Conservation (phyloP, 2,888 invertebrate species). For the Synergus japonicus region DNA sequence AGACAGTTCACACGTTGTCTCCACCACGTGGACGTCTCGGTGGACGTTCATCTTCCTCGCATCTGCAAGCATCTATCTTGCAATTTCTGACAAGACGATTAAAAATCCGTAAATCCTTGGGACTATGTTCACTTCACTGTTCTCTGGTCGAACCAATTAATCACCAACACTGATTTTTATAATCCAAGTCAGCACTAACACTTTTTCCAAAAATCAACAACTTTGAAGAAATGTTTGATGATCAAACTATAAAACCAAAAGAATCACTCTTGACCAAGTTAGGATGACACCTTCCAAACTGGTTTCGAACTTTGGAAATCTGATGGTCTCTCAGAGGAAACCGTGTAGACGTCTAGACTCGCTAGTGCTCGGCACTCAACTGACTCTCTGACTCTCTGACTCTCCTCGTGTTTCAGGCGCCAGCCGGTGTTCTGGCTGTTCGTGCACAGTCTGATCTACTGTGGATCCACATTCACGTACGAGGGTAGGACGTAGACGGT, state of each 20-base stretch:
- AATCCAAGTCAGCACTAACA: conserved; percentile 13
- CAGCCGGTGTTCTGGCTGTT: conserved; percentile 24
- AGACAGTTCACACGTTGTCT: conserved; percentile 68
- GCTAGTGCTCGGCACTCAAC: conserved; percentile 67
- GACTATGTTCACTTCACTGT: conserved; percentile 35
- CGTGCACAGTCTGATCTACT: conserved; percentile 16
- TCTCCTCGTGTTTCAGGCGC: conserved; percentile 28
- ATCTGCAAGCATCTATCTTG: conserved; percentile 48
- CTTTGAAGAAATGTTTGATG: background rate
- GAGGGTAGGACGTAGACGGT: background rate
- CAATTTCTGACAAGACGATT: background rate
- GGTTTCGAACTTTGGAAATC: background rate
- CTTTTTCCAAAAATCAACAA: background rate
- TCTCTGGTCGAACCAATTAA: conserved; percentile 41
- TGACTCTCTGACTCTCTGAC: conserved; percentile 54
- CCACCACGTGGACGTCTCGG: conserved; percentile 71
- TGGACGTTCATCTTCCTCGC: conserved; percentile 66
- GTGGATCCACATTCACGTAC: background rate
- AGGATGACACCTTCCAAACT: conserved; percentile 44
- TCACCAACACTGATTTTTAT: conserved; percentile 41
- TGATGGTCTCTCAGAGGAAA: background rate
- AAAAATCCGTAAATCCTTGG: conserved; percentile 39
- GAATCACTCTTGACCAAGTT: background rate
- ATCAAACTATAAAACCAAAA: background rate
- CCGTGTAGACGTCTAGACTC: conserved; percentile 48